Base-by-base conservation (phyloP, 1,140 invertebrate genomes). In the Chrysomallon squamiferum region DNA sequence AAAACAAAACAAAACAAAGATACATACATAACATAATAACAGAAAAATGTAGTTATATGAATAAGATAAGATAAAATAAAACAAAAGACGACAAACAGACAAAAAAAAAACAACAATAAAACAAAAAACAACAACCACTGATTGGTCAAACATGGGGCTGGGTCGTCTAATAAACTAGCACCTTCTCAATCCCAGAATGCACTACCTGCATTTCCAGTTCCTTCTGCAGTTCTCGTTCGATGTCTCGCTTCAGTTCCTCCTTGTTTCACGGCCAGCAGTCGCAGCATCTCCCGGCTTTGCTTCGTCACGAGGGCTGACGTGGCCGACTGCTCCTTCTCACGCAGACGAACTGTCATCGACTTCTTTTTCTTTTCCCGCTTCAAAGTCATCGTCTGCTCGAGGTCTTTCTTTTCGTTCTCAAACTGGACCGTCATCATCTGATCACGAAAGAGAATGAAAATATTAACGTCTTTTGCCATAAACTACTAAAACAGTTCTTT, bases 261-360 rank as follows among this genome's bases (percentile, higher is more conserved):
- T n/a, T 84, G 78, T 68, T 85, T 85, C 7, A 62, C 60, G 9
- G 81, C 80, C 13, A 85, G 65, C 41, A 86, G 64, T 11, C 77
- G 66, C 52, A 85, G 71, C 85, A 86, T 86, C 68, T 85, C 69
- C 59, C 78, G 69, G 63, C 81, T 84, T 63, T 85, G 82, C 69
- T 81, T 80, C 20, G 71, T 71, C 52, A 86, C 83, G 65, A 86
- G 54, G 2, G 73, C 68, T 11, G 83, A 68, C 22, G 84, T 85
- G 27, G 74, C 71, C 30, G 69, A 66, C 68, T 85, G 84, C 63
- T 79, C 82, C 63, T 80, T 83, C 70, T 82, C 73, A 7, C 81
- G 71, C 41, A 86, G 64, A 35, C 77, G 65, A 32, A 84, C 29
- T 11, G 81, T 84, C 71, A 82, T 77, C 3, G 75, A 67, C 59